phyloP scores from a whole-genome alignment of 1,140 invertebrate species.

The Mylabris phalerata region DNA sequence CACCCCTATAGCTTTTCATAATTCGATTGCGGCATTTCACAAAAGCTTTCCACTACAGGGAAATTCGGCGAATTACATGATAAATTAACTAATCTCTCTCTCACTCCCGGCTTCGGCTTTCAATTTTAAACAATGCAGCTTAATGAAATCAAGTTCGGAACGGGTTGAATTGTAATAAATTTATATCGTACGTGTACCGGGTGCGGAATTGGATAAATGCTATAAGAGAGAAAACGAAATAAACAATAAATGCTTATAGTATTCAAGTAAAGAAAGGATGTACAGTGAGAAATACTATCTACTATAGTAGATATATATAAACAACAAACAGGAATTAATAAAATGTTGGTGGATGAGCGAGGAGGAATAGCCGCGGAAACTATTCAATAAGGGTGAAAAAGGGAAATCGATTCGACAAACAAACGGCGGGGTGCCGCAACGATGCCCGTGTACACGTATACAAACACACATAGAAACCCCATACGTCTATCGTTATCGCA shows the following conservation, averaged over 20 bases:
- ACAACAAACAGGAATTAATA: slow-evolving; percentile 24
- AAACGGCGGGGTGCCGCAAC: slow-evolving; percentile 17
- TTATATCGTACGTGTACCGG: slow-evolving; percentile 38
- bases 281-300: not conserved
- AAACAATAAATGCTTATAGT: not conserved
- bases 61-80: slow-evolving; percentile 40
- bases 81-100: slow-evolving; percentile 40
- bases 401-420: slow-evolving; percentile 19
- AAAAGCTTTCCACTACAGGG: slow-evolving; percentile 31
- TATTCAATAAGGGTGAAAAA: slow-evolving; percentile 20
- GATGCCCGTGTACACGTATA: not conserved
- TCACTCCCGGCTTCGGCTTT: slow-evolving; percentile 31
- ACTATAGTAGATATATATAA: slow-evolving; percentile 18
- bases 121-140: slow-evolving; percentile 42
- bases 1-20: slow-evolving; percentile 5
- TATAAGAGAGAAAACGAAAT: slow-evolving; percentile 22
- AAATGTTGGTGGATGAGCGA: slow-evolving; percentile 14
- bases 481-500: not conserved
- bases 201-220: slow-evolving; percentile 31
- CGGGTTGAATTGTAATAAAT: slow-evolving; percentile 43
- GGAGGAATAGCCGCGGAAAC: slow-evolving; percentile 14
- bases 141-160: slow-evolving; percentile 43
- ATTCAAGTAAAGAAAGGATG: not conserved
- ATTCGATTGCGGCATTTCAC: slow-evolving; percentile 27
- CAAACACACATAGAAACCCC: not conserved